Conservation (phyloP, 1,140 invertebrate genomes). For the Gonioctena quinquepunctata region DNA sequence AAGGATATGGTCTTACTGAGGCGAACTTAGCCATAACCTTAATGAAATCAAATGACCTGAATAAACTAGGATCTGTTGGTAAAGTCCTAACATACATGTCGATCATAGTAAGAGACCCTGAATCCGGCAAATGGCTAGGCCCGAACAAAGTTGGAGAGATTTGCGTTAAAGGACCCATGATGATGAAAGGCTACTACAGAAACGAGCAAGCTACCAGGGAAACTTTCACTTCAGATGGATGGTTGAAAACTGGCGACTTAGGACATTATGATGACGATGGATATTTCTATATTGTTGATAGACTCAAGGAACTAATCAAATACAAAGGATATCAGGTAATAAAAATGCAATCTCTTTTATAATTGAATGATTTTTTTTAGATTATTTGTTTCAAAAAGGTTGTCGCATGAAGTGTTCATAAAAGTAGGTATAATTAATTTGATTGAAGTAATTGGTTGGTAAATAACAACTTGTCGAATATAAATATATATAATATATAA, state of each 20-base stretch:
- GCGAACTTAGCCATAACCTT: constrained; percentile 17
- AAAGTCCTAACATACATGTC: constrained; percentile 60
- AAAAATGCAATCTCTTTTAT: too few relatives aligned
- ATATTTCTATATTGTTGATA: constrained; percentile 74
- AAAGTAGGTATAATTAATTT: too few relatives aligned
- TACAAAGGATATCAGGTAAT: constrained; percentile 76
- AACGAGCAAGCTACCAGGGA: constrained; percentile 65
- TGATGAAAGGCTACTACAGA: constrained; percentile 68
- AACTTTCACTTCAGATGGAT: constrained; percentile 70
- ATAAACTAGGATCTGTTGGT: constrained; percentile 21
- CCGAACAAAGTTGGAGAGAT: constrained; percentile 67
- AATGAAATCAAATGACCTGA: neutral
- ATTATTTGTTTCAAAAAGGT: too few relatives aligned
- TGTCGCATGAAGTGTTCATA: too few relatives aligned
- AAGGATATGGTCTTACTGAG: constrained; percentile 32
- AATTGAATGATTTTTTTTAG: too few relatives aligned
- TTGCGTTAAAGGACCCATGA: constrained; percentile 63
- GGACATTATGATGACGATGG: constrained; percentile 72
- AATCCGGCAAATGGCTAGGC: constrained; percentile 64
- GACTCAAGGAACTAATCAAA: constrained; percentile 81
- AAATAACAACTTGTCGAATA: too few relatives aligned
- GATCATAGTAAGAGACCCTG: constrained; percentile 64
- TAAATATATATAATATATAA: too few relatives aligned
- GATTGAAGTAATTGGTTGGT: too few relatives aligned
- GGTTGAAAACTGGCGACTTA: constrained; percentile 77